These are phyloP conservation scores for Tethea ocularis DNA, from an alignment of 2,888 invertebrate genomes.

Conservation along the genomic window DNA sequence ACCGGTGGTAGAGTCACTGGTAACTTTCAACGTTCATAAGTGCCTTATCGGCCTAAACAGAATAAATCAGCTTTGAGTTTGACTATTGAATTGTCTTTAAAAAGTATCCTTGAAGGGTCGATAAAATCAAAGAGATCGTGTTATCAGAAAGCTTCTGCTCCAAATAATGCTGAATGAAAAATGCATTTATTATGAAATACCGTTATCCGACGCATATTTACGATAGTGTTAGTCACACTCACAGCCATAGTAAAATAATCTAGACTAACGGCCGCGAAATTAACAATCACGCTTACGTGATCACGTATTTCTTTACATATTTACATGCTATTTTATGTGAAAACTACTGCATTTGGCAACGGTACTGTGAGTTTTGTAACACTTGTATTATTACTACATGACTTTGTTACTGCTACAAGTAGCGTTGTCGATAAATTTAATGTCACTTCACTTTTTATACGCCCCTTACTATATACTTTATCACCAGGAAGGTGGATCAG, in stretches of 20 bases:
- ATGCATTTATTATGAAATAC: neutral
- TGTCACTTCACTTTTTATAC: neutral
- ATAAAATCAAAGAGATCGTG: too few species aligned
- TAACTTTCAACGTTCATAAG: too few species aligned
- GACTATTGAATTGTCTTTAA: too few species aligned
- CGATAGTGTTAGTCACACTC: neutral
- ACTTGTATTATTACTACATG: neutral
- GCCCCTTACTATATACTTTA: neutral
- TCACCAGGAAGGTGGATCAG: too few species aligned
- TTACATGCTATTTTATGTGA: slow-evolving; percentile 5
- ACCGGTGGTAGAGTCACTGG: too few species aligned
- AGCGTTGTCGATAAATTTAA: neutral
- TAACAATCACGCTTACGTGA: slow-evolving; percentile 7
- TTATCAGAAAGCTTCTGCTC: neutral
- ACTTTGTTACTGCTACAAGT: neutral
- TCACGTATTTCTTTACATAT: slow-evolving; percentile 10
- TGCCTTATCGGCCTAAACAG: too few species aligned
- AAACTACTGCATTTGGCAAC: slow-evolving; percentile 1
- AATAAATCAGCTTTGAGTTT: too few species aligned
- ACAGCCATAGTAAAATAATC: slow-evolving; percentile 13
- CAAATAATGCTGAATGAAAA: neutral
- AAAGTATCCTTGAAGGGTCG: too few species aligned
- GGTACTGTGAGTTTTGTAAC: slow-evolving; percentile 1
- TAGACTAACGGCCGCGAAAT: slow-evolving; percentile 11
- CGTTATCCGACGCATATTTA: neutral